These are phyloP conservation scores for Gymnocheta viridis DNA, from an alignment of 2,888 invertebrate genomes.

Conservation along the genomic window DNA sequence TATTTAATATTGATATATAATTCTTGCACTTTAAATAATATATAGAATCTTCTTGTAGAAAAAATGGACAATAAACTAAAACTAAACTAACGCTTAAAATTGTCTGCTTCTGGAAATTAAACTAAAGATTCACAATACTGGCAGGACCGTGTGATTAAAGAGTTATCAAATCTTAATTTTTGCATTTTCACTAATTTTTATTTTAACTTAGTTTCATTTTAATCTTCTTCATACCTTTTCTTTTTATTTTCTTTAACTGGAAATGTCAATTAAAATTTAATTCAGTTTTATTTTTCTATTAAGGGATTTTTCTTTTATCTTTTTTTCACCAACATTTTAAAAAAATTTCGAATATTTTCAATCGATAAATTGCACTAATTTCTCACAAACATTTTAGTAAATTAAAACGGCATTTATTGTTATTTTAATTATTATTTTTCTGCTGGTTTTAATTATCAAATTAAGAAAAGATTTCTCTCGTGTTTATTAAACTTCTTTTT, in stretches of 20 bases:
- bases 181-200: background rate
- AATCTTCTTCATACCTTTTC: slow-evolving; percentile 28
- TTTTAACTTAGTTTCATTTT: background rate
- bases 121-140: background rate
- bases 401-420: background rate
- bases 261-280: background rate
- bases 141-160: background rate
- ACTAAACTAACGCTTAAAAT: no score
- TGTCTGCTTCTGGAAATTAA: no score
- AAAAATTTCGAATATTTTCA: background rate
- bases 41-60: no score
- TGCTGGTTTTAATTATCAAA: background rate
- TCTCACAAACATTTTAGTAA: slow-evolving; percentile 21
- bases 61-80: no score
- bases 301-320: slow-evolving; percentile 11
- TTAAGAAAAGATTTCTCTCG: background rate
- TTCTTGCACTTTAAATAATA: no score
- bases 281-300: background rate
- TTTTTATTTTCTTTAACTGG: background rate
- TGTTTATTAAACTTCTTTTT: slow-evolving; percentile 3
- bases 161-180: background rate
- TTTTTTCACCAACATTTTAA: slow-evolving; percentile 32
- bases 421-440: background rate
- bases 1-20: no score
- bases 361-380: slow-evolving; percentile 4